Evolutionary conservation across 2,888 invertebrate species (phyloP), one percentile per base, ranked within the genome.

Genomic region (Prionchulus punctatus): DNA sequence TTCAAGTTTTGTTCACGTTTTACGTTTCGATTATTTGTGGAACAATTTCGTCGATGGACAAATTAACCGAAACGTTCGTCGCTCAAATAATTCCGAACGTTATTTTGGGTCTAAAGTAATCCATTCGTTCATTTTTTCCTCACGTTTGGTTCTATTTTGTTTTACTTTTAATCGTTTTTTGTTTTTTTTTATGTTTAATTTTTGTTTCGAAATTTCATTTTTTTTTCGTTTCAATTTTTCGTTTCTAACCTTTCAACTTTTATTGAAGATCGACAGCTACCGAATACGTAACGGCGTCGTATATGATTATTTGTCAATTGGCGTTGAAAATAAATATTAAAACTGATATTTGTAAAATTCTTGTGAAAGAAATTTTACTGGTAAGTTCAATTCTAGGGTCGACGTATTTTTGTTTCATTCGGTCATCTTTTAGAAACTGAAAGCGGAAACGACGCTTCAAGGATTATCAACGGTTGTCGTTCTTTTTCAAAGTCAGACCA

Each of bases 1-100:
- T 86, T 12, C 81, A 81, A 54, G 81, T 84, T 0, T 77, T 85
- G 1, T 82, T 84, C 66, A 83, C 83, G 7, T 90, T 90, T 72
- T 87, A 84, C 68, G 82, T 84, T 53, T 81, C 83, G 18, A 79
- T 83, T 0, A 75, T 84, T 0, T 78, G 85, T 36, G 86, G 85
- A 2, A 79, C 81, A 31, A 75, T 86, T 15, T 80, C 83, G 58
- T 74, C 77, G 42, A 72, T 76, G 0, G 67, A 76, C 45, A 60
- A 60, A 69, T 71, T 55, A 67, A 82, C 4, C 74, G 79, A 53
- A 83, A 84, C 68, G 70, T 80, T 85, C 55, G 71, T 90, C 1
- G 78, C 79, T 50, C 78, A 80, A 21, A 73, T 89, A 28, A 67
- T 89, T 28, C 83, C 85, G 0, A 78, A 81, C 0, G 66, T 90